Conservation (phyloP, 2,113 vertebrate species). For the Illadopsis cleaveri region DNA sequence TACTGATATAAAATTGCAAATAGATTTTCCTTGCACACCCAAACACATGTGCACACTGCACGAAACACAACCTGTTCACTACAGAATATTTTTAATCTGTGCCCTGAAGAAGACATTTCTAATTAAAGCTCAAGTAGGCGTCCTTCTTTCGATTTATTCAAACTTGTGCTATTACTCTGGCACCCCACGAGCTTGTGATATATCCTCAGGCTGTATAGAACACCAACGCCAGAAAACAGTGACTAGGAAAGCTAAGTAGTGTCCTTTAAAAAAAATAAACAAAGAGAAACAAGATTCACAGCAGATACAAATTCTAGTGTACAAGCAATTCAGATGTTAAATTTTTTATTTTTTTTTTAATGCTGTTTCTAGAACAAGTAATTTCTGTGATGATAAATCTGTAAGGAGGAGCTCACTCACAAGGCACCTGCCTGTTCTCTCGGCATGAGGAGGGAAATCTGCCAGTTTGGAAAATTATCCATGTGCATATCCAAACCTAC, state of each 20-base stretch:
- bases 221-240: neutral
- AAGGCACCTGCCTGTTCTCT: neutral
- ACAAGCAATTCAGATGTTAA: neutral
- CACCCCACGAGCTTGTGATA: neutral
- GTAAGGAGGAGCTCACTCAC: neutral
- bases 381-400: neutral
- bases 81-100: neutral
- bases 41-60: rapidly evolving
- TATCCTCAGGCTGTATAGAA: neutral
- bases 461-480: neutral
- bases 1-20: neutral
- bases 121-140: neutral
- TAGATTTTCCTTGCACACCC: neutral
- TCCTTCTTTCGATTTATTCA: neutral
- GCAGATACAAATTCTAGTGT: neutral
- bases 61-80: neutral
- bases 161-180: neutral
- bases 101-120: neutral
- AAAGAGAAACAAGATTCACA: neutral
- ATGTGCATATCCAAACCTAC: neutral
- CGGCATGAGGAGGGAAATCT: neutral
- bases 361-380: neutral
- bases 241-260: neutral
- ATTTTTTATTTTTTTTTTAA: neutral
- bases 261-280: neutral